These are phyloP conservation scores for Drosophila suzukii DNA, from an alignment of 1,140 invertebrate species.

Conservation along the genomic window DNA sequence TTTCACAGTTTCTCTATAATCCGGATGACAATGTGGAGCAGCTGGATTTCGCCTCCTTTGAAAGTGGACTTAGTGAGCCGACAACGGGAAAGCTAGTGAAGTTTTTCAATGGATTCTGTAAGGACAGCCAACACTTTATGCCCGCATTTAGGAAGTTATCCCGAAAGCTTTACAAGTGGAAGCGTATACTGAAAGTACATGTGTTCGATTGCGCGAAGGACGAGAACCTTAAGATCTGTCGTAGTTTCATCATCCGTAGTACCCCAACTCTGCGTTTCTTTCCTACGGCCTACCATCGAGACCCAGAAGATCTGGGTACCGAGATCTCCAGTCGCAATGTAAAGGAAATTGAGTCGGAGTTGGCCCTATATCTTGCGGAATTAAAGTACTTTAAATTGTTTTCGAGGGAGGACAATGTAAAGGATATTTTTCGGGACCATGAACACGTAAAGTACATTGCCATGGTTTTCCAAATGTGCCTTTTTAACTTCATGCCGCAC, in stretches of 20 bases:
- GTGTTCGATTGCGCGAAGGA: neutral
- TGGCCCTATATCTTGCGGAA: neutral
- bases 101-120: constrained; percentile 7
- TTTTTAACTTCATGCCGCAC: neutral
- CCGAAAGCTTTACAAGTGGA: neutral
- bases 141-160: constrained; percentile 2
- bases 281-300: neutral
- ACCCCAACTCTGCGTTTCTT: neutral
- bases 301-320: neutral
- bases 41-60: neutral
- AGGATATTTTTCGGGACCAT: neutral
- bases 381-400: neutral
- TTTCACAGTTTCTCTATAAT: neutral
- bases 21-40: neutral
- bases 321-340: neutral
- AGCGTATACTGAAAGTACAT: neutral
- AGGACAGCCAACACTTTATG: neutral
- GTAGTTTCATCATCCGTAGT: neutral
- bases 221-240: neutral
- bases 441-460: neutral
- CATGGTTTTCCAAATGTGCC: neutral
- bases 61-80: neutral
- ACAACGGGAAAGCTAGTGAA: neutral
- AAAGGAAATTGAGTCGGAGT: neutral
- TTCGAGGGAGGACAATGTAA: neutral